phyloP scores from a whole-genome alignment of 2,888 invertebrate genomes.

The Brachyptera putata region DNA sequence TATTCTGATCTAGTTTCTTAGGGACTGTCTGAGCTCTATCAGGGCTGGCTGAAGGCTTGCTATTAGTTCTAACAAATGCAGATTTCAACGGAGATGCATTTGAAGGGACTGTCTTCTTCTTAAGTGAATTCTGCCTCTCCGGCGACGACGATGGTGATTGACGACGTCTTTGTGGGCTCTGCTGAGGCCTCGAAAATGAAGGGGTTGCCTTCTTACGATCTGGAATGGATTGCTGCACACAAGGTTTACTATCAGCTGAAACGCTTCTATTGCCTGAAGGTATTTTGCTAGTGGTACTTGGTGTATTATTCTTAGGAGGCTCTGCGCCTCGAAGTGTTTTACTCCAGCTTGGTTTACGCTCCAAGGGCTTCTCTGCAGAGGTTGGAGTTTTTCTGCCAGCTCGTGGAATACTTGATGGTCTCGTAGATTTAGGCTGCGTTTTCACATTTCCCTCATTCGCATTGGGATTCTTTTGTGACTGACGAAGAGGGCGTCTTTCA shows the following conservation, averaged over 20 bases:
- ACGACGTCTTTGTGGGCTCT: not conserved
- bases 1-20: slow-evolving; percentile 20
- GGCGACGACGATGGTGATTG: slow-evolving; percentile 3
- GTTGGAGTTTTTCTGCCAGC: not conserved
- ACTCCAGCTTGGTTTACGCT: slow-evolving; percentile 17
- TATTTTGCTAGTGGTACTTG: not conserved
- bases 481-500: not conserved
- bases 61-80: slow-evolving; percentile 26
- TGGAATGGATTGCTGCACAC: not conserved
- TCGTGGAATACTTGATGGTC: slow-evolving; percentile 11
- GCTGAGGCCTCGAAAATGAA: not conserved
- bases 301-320: not conserved
- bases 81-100: slow-evolving; percentile 16
- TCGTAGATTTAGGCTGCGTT: not conserved
- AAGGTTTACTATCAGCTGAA: not conserved
- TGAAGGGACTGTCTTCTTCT: not conserved
- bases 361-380: not conserved
- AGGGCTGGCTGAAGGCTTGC: slow-evolving; percentile 9
- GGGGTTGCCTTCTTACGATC: slow-evolving; percentile 26
- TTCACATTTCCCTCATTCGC: not conserved
- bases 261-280: not conserved
- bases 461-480: not conserved
- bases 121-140: not conserved
- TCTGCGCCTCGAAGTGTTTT: slow-evolving; percentile 2
- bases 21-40: slow-evolving; percentile 6